Evolutionary conservation across 1,140 invertebrate genomes (phyloP).

Genomic region (Saccostrea echinata): DNA sequence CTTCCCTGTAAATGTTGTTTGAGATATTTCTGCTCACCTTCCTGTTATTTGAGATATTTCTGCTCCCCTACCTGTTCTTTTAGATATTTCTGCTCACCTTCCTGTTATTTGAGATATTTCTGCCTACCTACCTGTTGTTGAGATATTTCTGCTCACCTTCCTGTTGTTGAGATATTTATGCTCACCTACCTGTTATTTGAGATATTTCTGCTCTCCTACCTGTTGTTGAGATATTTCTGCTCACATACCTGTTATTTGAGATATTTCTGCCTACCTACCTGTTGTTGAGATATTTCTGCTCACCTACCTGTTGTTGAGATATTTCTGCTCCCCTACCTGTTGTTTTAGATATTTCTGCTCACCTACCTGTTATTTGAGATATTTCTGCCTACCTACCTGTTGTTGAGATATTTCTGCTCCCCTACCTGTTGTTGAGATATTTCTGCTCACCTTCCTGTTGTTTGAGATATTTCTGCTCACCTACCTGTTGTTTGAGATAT

Average conservation of each 20-base stretch:
- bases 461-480: conserved; percentile 57
- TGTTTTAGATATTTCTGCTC: neutral
- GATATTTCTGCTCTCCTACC: neutral
- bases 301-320: neutral
- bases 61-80: neutral
- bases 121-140: conserved; percentile 91
- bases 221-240: neutral
- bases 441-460: neutral
- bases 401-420: neutral
- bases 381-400: neutral
- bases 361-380: neutral
- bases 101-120: conserved; percentile 84
- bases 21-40: neutral
- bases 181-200: neutral
- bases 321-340: neutral
- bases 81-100: too few species aligned
- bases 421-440: neutral
- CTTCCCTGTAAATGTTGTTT: conserved; percentile 76
- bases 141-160: too few species aligned
- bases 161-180: too few species aligned
- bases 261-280: neutral
- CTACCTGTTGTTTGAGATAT: conserved; percentile 90
- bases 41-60: neutral
- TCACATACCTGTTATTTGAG: neutral
- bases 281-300: neutral